Evolutionary conservation across 2,888 invertebrate species (phyloP), one percentile per base, ranked within the genome.

Genomic region (Penaeus monodon): DNA sequence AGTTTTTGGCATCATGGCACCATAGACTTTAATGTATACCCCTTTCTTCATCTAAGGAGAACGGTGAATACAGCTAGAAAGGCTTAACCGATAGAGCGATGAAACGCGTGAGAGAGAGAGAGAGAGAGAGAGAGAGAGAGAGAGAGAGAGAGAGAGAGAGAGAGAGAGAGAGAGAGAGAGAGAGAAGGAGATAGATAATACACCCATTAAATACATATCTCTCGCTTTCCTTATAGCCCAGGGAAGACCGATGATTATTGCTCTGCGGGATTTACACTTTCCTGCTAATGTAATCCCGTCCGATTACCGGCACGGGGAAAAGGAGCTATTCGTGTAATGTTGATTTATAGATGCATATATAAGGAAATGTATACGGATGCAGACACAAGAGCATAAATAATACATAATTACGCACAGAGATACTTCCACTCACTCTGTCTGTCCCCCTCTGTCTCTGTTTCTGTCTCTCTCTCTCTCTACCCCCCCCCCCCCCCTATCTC

Each of bases 171-270:
- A 27, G 73, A 27, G 20, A 73, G 73, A 27, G 73, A 27, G 33
- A 33, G 27, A 73, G 73, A 27, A 33, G 73, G 73, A 73, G 73
- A 73, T 38, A 73, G 73, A 73, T 29, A 73, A 38, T 22, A 24
- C 29, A 27, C 29, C 33, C 29, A 38, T 38, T 29, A 73, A 38
- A 73, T 17, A 73, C 33, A 33, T n/a, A 73, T 29, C 29, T 29
- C 29, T 29, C 29, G 73, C 29, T 29, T 38, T 29, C 29, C 33
- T 38, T 29, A 73, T 22, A 33, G 29, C 73, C 73, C 7, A 33
- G 33, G 33, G 38, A 38, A 38, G 29, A 38, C 38, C 73, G 33
- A 38, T 38, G 20, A 38, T 73, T 38, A 38, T 73, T 22, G 20
- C 24, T 73, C 73, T 73, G 33, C 7, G 33, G 22, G 27, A 17